A percentile compares a stretch with the other conserved stretches of the same genome.
Conservation (phyloP, 2,113 vertebrate genomes). For the Puma concolor region DNA sequence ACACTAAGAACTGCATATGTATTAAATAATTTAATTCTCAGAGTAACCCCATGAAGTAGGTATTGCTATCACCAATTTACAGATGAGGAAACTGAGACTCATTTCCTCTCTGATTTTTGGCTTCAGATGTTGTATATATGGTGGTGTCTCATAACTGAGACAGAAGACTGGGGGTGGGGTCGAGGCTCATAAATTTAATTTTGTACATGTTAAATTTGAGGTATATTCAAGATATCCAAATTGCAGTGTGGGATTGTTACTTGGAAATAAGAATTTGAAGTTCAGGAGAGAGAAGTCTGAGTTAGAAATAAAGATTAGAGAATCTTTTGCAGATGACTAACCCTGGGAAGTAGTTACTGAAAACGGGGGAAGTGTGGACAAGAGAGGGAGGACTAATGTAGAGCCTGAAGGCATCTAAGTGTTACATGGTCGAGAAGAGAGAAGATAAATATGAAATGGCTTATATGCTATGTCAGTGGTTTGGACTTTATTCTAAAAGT, state of each 20-base stretch:
- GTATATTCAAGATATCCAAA: background rate
- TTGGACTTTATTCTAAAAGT: conserved; percentile 36
- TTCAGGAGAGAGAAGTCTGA: background rate
- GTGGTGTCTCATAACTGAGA: background rate
- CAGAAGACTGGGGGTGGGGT: background rate
- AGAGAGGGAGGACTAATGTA: background rate
- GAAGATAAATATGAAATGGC: background rate
- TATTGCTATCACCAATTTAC: background rate
- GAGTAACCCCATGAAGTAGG: background rate
- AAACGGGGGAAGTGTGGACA: background rate
- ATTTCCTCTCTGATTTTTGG: background rate
- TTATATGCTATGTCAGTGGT: background rate
- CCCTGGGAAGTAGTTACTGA: background rate
- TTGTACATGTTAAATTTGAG: conserved; percentile 20
- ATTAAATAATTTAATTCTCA: background rate
- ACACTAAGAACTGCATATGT: background rate
- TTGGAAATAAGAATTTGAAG: conserved; percentile 29
- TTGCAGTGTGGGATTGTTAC: background rate
- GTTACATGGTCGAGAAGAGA: background rate
- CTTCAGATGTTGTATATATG: background rate
- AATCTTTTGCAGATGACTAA: background rate
- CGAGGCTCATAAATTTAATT: background rate
- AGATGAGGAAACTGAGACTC: background rate
- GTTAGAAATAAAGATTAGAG: conserved; percentile 3
- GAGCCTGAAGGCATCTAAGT: background rate